Evolutionary conservation across 2,888 invertebrate species (phyloP).

Genomic region (Drosophila borealis): DNA sequence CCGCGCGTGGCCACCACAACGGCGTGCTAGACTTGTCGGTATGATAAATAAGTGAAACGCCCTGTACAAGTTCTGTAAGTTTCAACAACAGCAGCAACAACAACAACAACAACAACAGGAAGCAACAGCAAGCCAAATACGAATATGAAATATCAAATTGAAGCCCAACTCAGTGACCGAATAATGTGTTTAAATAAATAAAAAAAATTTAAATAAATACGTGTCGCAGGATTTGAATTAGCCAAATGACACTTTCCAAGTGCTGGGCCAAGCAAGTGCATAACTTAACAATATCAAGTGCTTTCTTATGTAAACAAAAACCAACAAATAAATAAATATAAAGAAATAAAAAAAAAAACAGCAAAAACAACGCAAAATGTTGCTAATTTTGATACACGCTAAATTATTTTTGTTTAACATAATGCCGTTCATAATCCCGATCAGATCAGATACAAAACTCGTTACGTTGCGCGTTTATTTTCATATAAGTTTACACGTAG

Average conservation of each 20-base stretch:
- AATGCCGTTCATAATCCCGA: slow-evolving; percentile 39
- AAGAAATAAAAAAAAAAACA: slow-evolving; percentile 41
- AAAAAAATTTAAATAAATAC: slow-evolving; percentile 9
- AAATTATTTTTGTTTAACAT: slow-evolving; percentile 41
- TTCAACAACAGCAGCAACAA: slow-evolving; percentile 58
- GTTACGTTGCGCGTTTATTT: slow-evolving; percentile 71
- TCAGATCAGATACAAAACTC: slow-evolving; percentile 29
- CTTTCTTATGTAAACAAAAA: slow-evolving; percentile 34
- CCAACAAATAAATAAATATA: slow-evolving; percentile 13
- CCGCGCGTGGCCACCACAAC: slow-evolving; percentile 85
- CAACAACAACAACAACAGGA: slow-evolving; percentile 35
- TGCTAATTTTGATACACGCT: slow-evolving; percentile 43
- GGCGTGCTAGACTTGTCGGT: slow-evolving; percentile 85
- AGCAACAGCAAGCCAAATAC: slow-evolving; percentile 51
- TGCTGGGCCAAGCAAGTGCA: slow-evolving; percentile 49
- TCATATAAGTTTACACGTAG: slow-evolving; percentile 81
- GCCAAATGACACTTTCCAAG: slow-evolving; percentile 63
- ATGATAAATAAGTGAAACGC: slow-evolving; percentile 86
- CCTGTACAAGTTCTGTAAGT: slow-evolving; percentile 86
- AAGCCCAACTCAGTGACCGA: slow-evolving; percentile 59
- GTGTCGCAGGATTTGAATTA: slow-evolving; percentile 54
- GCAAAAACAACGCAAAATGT: slow-evolving; percentile 46
- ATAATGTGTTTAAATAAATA: slow-evolving; percentile 33
- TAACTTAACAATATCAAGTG: slow-evolving; percentile 21
- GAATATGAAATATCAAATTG: slow-evolving; percentile 46